These are phyloP conservation scores for Alectura lathami DNA, from an alignment of 2,113 vertebrate genomes.

Conservation along the genomic window DNA sequence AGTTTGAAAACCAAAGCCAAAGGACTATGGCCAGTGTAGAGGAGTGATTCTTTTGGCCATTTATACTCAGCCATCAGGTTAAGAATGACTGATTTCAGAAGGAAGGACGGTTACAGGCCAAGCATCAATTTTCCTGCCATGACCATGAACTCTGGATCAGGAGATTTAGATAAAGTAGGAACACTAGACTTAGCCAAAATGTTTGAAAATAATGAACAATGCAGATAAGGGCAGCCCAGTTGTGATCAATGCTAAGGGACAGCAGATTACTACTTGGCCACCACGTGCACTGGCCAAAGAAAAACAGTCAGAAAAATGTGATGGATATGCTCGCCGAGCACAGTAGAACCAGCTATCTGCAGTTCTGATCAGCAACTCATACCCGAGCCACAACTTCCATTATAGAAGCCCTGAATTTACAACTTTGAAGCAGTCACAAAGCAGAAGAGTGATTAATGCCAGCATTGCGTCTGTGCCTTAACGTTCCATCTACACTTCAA, in stretches of 20 bases:
- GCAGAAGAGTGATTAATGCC: neutral
- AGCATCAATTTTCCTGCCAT: slow-evolving; percentile 11
- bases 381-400: neutral
- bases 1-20: neutral
- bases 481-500: neutral
- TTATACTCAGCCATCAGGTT: neutral
- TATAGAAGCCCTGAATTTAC: neutral
- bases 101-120: neutral
- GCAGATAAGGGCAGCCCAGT: neutral
- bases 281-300: neutral
- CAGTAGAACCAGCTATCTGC: neutral
- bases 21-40: neutral
- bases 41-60: neutral
- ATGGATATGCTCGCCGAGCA: neutral
- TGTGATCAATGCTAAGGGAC: neutral
- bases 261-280: neutral
- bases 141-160: neutral
- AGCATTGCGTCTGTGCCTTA: neutral
- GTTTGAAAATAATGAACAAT: slow-evolving; percentile 25
- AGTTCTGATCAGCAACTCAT: neutral
- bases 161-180: slow-evolving; percentile 19
- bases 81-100: neutral
- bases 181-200: neutral
- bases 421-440: neutral
- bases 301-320: neutral